Base-by-base conservation (phyloP, 2,113 vertebrate genomes). In the Daboia siamensis region DNA sequence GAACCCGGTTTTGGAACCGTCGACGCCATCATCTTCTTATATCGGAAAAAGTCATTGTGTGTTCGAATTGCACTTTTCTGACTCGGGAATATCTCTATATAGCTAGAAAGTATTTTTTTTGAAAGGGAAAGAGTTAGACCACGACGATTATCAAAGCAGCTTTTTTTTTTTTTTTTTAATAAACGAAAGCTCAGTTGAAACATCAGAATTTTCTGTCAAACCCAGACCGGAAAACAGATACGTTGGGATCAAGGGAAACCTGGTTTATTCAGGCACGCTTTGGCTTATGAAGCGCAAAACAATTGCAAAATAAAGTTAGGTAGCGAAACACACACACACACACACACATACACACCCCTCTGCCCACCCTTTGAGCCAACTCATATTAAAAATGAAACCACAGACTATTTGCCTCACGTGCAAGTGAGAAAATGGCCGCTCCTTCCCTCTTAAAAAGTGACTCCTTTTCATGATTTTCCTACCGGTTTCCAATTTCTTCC, bases 51-150 rank as follows among this genome's bases (percentile, higher is more conserved):
- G 59, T 95, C 94, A 64, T 0, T 44, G 3, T 97, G 89, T 90
- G 94, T 92, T 20, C 96, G 94, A 90, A 99, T 97, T 5, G 98
- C 98, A 13, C 96, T 97, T 52, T 55, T 98, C 51, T 95, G 97
- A 95, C 98, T 98, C 17, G 98, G 96, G 17, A 99, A 99, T 96
- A 99, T 98, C 95, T 99, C 98, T 56, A 99, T 98, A 20, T 99
- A 99, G 26, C 99, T 99, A 84, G 12, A 93, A 17, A 3, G 20
- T 61, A 4, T 17, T 20, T 61, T 61, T 59, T 23, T 51, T 9
- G 8, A 52, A 55, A 88, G 61, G 13, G 33, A 88, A 23, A 88
- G 3, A 15, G 33, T 46, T 88, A 54, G 61, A 56, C 46, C 11
- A 88, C 0, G 3, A 23, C 86, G 13, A 51, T 80, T 24, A 17